phyloP scores from a whole-genome alignment of 1,140 invertebrate genomes.

The Portunus trituberculatus region DNA sequence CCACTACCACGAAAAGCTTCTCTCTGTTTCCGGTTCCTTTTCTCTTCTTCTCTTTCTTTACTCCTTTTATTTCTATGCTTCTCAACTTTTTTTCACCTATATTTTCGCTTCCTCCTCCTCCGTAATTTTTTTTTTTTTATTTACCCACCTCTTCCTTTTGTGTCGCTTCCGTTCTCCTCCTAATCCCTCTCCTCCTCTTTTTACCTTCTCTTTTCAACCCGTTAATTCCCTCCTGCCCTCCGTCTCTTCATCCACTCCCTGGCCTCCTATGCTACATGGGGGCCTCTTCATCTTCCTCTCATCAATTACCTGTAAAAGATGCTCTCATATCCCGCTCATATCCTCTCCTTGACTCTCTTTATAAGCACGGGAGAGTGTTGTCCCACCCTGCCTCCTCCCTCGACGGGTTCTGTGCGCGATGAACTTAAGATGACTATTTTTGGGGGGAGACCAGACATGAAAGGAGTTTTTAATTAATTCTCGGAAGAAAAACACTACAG shows the following conservation, averaged over 20 bases:
- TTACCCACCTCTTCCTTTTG: not conserved
- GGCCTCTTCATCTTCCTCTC: not conserved
- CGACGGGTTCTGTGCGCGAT: not conserved
- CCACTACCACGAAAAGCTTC: no score
- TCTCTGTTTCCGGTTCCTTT: not conserved
- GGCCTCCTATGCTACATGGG: not conserved
- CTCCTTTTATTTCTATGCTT: not conserved
- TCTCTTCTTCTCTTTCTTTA: not conserved
- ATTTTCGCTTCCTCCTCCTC: not conserved
- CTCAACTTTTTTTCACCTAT: not conserved
- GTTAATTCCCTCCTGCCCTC: no score
- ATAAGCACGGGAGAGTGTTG: not conserved
- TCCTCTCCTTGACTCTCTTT: not conserved
- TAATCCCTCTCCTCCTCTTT: not conserved
- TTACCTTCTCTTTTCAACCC: not conserved
- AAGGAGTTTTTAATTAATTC: not conserved
- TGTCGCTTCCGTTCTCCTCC: not conserved
- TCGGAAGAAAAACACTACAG: not conserved
- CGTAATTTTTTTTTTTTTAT: not conserved
- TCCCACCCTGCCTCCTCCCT: not conserved
- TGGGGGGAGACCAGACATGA: not conserved
- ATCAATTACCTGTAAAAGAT: conserved; percentile 12
- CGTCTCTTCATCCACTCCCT: not conserved
- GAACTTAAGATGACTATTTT: not conserved
- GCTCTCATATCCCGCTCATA: not conserved